phyloP scores from a whole-genome alignment of 2,888 invertebrate genomes.

The Syrphus vitripennis region DNA sequence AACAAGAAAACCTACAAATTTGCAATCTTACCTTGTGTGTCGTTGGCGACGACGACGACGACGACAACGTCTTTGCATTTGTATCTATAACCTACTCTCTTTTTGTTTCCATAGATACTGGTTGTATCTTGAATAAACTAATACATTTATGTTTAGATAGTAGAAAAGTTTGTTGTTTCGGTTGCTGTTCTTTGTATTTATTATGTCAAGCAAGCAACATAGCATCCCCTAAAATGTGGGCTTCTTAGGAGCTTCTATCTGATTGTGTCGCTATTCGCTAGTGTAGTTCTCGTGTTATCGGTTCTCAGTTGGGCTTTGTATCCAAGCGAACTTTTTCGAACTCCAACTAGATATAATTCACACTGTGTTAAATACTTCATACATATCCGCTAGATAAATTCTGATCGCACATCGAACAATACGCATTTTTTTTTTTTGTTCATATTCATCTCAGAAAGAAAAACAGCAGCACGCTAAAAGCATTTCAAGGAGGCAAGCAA shows the following conservation, averaged over 20 bases:
- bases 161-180: not conserved
- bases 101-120: not conserved
- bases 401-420: conserved; percentile 11
- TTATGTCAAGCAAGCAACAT: not conserved
- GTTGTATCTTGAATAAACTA: conserved; percentile 14
- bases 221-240: not conserved
- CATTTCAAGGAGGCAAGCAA: conserved; percentile 72
- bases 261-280: not conserved
- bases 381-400: not conserved
- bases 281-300: not conserved
- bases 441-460: not conserved
- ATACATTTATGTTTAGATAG: not conserved
- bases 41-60: not conserved
- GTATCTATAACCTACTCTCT: conserved; percentile 23
- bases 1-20: conserved; percentile 31
- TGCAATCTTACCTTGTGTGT: not conserved
- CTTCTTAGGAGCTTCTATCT: conserved; percentile 9
- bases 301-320: not conserved
- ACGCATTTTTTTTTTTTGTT: not conserved
- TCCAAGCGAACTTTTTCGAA: not conserved
- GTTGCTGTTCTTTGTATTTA: too few species aligned
- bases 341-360: conserved; percentile 11
- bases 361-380: not conserved
- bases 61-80: not conserved
- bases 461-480: conserved; percentile 66